Percentiles rank a stretch among this genome's conserved stretches.
phyloP scores from a whole-genome alignment of 2,797 vertebrate genomes.

The Takifugu rubripes region DNA sequence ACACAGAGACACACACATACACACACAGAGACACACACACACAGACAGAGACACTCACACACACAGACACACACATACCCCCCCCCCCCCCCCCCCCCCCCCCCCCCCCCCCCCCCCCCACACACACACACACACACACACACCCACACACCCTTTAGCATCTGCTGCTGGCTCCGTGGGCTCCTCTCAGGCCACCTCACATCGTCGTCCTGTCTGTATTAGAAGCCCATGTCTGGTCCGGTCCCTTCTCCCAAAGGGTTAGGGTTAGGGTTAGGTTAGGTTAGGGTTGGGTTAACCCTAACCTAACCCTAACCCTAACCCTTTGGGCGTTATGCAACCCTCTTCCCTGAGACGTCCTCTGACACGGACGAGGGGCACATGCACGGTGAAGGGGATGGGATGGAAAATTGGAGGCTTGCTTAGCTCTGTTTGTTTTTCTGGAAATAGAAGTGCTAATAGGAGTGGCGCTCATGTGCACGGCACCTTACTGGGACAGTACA shows the following conservation, averaged over 20 bases:
- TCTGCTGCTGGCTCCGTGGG: conserved; percentile 10
- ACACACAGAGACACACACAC: no score
- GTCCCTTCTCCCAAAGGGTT: no score
- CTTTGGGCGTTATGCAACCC: conserved; percentile 54
- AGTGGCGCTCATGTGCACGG: conserved; percentile 56
- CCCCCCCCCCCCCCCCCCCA: no score
- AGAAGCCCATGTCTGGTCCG: neutral
- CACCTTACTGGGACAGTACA: conserved; percentile 34
- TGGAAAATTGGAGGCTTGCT: conserved; percentile 24
- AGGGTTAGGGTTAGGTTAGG: no score
- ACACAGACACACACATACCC: no score
- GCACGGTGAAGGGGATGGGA: conserved; percentile 39
- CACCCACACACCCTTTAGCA: neutral
- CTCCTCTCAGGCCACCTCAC: conserved; percentile 17
- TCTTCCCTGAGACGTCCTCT: conserved; percentile 55
- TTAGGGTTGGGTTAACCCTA: no score
- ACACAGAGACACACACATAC: no score
- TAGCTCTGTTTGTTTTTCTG: conserved; percentile 66
- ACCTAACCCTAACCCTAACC: no score
- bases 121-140: no score
- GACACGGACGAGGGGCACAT: conserved; percentile 38
- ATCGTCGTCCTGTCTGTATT: conserved; percentile 20
- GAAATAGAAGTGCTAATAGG: conserved; percentile 71
- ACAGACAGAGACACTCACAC: no score
- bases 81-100: no score